Evolutionary conservation across 2,797 vertebrate genomes (phyloP).

Genomic region (Capromys pilorides): DNA sequence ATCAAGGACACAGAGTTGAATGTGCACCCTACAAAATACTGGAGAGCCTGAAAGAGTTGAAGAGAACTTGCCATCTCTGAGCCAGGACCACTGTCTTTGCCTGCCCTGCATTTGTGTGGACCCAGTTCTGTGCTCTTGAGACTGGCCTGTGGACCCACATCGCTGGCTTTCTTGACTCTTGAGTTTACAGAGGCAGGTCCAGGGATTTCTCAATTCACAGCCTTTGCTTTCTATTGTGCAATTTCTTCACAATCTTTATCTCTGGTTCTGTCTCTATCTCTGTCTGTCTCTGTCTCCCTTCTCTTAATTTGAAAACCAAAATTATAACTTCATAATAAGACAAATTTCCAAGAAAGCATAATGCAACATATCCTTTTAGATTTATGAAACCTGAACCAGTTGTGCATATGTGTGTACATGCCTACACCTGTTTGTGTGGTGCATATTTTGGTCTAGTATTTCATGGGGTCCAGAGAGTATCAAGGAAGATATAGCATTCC

Average conservation of each 20-base stretch:
- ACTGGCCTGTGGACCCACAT: not conserved
- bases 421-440: too few relatives aligned
- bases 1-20: not conserved
- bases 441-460: not conserved
- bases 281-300: too few relatives aligned
- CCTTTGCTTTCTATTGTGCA: not conserved
- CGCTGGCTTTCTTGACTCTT: not conserved
- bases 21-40: not conserved
- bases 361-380: not conserved
- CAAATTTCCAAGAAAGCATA: not conserved
- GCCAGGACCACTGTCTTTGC: too few relatives aligned
- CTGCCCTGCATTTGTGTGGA: too few relatives aligned
- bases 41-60: not conserved
- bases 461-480: not conserved
- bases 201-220: not conserved
- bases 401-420: not conserved
- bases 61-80: not conserved
- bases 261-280: not conserved
- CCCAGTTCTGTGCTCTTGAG: fast-evolving
- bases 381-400: not conserved
- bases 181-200: not conserved
- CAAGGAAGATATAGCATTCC: not conserved
- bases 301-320: not conserved
- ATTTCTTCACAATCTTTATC: not conserved
- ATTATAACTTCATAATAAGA: not conserved